Evolutionary conservation across 2,797 vertebrate species (phyloP), one percentile per base, ranked within the genome.

Genomic region (Champsocephalus gunnari): DNA sequence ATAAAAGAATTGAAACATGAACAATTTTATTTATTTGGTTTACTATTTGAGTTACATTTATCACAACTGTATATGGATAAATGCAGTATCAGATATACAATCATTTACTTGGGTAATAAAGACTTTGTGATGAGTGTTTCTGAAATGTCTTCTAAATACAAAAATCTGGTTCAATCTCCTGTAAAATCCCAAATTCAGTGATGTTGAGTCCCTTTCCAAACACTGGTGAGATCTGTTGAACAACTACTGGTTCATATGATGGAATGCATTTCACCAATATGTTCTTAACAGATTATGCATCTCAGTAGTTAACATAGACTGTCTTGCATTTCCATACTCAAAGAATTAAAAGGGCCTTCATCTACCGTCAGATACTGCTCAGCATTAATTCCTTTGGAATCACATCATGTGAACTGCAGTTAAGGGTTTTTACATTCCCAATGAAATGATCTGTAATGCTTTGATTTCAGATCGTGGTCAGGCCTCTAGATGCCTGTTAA

Each of bases 401-500:
- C 73, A 73, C 72, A 38, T 38, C 34, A 53, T 19, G 5, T 68
- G 9, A 74, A 61, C 53, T 32, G 38, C 19, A 54, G 14, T 51
- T 50, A 3, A 34, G 9, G 12, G 5, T 38, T 50, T 48, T 69
- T 62, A 28, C 21, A 73, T 64, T 71, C 54, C 41, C 11, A 28
- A 21, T 70, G 64, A 87, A 77, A 74, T 58, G 9, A 75, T 71
- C 28, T 44, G 19, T 9, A 9, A 79, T 60, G 12, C 49, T 78
- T 43, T 14, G n/a, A 60, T 67, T 72, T 58, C 12, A 41, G 9
- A 73, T 73, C 54, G 32, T 57, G 44, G n/a, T 97, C 87, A 99
- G 13, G 96, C 95, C 12, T 99, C 97, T 89, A 99, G 89, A 87
- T 99, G 98, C 84, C 95, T 97, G n/a, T 91, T 97, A 56, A 99